phyloP scores from a whole-genome alignment of 2,113 vertebrate genomes.

The Ptychochromis oligacanthus region DNA sequence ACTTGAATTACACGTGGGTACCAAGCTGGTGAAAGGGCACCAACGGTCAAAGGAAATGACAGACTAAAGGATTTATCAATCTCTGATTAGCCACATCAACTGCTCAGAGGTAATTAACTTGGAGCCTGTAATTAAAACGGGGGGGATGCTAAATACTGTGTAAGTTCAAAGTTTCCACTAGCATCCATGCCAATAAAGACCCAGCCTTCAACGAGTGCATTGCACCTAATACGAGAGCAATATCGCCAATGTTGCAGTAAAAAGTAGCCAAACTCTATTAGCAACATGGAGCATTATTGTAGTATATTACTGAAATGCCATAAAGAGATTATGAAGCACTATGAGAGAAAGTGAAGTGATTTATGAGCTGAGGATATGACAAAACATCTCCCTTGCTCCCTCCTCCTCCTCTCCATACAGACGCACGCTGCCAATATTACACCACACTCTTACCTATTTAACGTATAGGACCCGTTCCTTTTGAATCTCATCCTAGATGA shows the following conservation, averaged over 20 bases:
- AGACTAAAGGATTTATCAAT: background rate
- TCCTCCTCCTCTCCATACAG: background rate
- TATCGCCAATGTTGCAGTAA: background rate
- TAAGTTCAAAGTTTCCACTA: background rate
- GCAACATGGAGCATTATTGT: background rate
- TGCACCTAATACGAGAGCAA: background rate
- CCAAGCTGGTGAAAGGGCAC: background rate
- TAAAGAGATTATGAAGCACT: background rate
- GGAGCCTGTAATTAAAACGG: background rate
- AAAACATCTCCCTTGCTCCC: background rate
- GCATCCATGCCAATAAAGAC: background rate
- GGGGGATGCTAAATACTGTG: accelerated
- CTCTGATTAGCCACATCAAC: background rate
- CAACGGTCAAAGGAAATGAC: background rate
- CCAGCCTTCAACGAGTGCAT: background rate
- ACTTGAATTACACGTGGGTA: slow-evolving; percentile 26
- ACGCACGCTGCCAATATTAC: slow-evolving; percentile 5
- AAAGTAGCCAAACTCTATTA: background rate
- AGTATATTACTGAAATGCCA: background rate
- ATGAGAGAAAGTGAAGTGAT: slow-evolving; percentile 3
- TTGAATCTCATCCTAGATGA: slow-evolving; percentile 80
- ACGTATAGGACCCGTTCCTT: slow-evolving; percentile 77
- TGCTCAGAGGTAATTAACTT: background rate
- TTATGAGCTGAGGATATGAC: slow-evolving; percentile 1
- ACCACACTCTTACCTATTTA: slow-evolving; percentile 70